Evolutionary conservation across 2,797 vertebrate genomes (phyloP).

Genomic region (Taenioides sp.): DNA sequence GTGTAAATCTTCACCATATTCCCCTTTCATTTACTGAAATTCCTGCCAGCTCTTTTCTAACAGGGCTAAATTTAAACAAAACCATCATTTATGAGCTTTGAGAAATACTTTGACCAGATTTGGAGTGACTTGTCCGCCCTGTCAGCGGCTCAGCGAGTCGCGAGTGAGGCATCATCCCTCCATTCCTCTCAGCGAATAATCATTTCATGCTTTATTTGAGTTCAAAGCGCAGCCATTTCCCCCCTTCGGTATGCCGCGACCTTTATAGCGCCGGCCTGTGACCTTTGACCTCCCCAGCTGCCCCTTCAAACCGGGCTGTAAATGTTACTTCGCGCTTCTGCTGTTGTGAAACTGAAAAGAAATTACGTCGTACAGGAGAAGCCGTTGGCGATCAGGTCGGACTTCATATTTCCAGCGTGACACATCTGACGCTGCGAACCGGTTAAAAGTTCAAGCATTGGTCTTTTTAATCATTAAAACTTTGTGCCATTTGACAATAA

Average conservation of each 20-base stretch:
- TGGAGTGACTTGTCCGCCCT: not conserved
- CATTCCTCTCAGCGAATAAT: not conserved
- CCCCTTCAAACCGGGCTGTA: not conserved
- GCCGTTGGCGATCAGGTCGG: not conserved
- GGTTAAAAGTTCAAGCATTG: too few relatives aligned
- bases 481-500: not conserved
- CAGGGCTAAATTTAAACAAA: not conserved
- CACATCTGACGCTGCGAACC: not conserved
- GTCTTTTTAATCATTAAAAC: not conserved
- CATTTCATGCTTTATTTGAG: not conserved
- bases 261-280: not conserved
- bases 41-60: not conserved
- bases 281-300: slow-evolving; percentile 27
- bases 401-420: not conserved
- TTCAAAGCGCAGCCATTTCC: slow-evolving; percentile 1
- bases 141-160: not conserved
- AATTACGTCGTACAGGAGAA: not conserved
- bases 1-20: not conserved
- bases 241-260: slow-evolving; percentile 3
- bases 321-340: not conserved
- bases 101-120: not conserved
- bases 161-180: not conserved
- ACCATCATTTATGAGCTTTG: not conserved
- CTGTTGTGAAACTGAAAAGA: not conserved
- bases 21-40: not conserved